Evolutionary conservation across 2,113 vertebrate genomes (phyloP).

Genomic region (Pelusios castaneus): DNA sequence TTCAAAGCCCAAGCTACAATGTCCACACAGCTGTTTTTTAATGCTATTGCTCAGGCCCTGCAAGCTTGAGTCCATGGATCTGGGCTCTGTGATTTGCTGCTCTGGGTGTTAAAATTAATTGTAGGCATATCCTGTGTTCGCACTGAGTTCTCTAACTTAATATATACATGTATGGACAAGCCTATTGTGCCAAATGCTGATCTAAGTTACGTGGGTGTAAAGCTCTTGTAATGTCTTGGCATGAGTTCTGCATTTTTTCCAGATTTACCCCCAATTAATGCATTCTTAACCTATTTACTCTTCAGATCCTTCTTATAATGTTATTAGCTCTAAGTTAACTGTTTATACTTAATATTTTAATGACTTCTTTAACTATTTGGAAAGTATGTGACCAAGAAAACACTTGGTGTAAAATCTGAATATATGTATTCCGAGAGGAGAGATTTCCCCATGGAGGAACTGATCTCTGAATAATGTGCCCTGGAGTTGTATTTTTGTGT

Average conservation of each 20-base stretch:
- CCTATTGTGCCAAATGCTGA: neutral
- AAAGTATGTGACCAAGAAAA: constrained; percentile 29
- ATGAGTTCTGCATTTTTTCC: neutral
- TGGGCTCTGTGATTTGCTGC: neutral
- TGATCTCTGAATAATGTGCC: constrained; percentile 40
- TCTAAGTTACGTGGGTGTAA: neutral
- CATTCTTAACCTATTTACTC: neutral
- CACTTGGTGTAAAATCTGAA: constrained; percentile 5
- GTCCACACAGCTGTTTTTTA: no score
- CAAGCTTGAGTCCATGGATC: neutral
- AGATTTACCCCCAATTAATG: neutral
- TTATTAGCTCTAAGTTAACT: neutral
- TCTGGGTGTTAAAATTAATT: neutral
- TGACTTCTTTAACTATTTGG: neutral
- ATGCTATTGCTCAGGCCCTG: no score
- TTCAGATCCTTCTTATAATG: neutral
- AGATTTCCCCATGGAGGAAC: constrained; percentile 40
- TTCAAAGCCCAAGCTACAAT: neutral
- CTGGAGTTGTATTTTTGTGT: constrained; percentile 28
- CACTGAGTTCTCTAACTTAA: neutral
- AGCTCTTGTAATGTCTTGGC: neutral
- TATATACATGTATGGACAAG: neutral
- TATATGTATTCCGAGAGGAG: neutral
- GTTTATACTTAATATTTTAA: neutral
- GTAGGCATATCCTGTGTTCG: neutral